These are phyloP conservation scores for Peucedramus taeniatus DNA, from an alignment of 2,113 vertebrate genomes.

Conservation along the genomic window DNA sequence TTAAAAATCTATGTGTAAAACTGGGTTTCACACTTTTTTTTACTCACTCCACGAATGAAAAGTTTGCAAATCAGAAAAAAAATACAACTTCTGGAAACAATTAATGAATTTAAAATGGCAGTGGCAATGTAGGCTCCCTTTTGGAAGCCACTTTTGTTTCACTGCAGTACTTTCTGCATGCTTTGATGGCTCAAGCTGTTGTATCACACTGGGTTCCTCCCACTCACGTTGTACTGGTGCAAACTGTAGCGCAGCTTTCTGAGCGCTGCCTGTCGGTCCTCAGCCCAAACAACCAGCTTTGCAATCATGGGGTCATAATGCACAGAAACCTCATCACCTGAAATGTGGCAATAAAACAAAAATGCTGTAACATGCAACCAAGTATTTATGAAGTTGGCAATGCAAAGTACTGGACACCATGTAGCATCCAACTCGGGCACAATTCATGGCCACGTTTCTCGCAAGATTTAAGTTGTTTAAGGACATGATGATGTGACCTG, in stretches of 20 bases:
- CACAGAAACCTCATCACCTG: slow-evolving; percentile 93
- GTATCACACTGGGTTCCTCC: not conserved
- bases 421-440: not conserved
- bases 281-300: slow-evolving; percentile 94
- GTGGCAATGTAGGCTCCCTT: not conserved
- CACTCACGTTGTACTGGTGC: slow-evolving; percentile 89
- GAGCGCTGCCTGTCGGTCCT: slow-evolving; percentile 87
- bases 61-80: not conserved
- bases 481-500: not conserved
- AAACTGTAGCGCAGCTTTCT: slow-evolving; percentile 85
- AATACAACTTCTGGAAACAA: not conserved
- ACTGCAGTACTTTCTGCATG: not conserved
- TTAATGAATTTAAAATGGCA: not conserved
- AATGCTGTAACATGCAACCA: not conserved
- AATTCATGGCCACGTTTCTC: not conserved
- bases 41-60: not conserved
- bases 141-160: not conserved
- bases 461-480: not conserved
- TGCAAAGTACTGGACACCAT: not conserved
- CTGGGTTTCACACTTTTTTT: not conserved
- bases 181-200: not conserved
- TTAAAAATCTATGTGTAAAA: not conserved
- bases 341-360: not conserved
- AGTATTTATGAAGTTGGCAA: not conserved
- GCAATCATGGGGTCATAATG: slow-evolving; percentile 99